These are phyloP conservation scores for Osmerus eperlanus DNA, from an alignment of 2,113 vertebrate genomes.

Conservation along the genomic window DNA sequence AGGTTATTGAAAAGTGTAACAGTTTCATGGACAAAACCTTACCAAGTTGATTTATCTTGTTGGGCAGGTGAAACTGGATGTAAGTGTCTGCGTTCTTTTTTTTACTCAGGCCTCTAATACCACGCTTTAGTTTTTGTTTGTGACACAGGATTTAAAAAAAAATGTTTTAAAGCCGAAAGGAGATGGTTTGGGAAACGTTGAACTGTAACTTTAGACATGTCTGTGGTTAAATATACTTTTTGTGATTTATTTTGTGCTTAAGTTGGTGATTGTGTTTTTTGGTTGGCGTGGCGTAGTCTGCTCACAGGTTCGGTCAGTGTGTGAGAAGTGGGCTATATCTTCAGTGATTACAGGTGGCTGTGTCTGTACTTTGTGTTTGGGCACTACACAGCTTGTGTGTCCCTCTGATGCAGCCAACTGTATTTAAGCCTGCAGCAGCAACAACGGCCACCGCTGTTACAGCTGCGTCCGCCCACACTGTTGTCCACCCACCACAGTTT, in stretches of 20 bases:
- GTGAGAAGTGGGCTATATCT: constrained; percentile 14
- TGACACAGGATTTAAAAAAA: too few relatives aligned
- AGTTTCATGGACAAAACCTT: not conserved
- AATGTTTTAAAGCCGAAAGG: too few relatives aligned
- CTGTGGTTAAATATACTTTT: too few relatives aligned
- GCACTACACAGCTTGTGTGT: too few relatives aligned
- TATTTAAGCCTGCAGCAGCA: constrained; percentile 41
- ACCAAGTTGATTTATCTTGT: not conserved
- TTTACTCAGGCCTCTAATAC: too few relatives aligned
- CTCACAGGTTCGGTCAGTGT: not conserved
- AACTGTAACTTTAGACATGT: too few relatives aligned
- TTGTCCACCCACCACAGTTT: constrained; percentile 58
- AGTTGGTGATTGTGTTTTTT: not conserved
- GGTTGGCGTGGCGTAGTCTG: not conserved
- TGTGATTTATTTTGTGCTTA: too few relatives aligned
- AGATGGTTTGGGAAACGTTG: too few relatives aligned
- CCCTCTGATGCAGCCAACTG: too few relatives aligned
- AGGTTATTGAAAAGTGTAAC: not conserved
- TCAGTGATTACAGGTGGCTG: too few relatives aligned
- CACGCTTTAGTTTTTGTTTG: not conserved
- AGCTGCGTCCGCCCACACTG: constrained; percentile 36
- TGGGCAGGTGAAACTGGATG: not conserved
- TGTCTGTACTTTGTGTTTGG: not conserved
- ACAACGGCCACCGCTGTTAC: not conserved
- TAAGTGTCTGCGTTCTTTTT: not conserved